phyloP scores from a whole-genome alignment of 2,888 invertebrate species.

The Drosophila silvestris region DNA sequence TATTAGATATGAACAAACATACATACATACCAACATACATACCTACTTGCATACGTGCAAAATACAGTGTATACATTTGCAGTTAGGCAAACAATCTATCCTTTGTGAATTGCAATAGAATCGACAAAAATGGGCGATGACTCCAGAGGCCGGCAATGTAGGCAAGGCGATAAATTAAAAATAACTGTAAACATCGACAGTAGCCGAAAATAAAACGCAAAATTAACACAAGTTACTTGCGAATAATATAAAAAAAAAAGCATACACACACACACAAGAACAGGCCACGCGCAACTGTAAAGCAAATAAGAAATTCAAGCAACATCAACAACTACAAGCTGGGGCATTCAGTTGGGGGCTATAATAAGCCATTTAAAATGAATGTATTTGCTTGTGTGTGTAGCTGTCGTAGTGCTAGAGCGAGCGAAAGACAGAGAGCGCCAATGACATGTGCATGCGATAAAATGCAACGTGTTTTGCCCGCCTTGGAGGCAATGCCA shows the following conservation, averaged over 20 bases:
- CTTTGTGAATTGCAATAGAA: slow-evolving; percentile 13
- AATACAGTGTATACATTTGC: background rate
- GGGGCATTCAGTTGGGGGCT: slow-evolving; percentile 26
- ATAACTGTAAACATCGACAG: slow-evolving; percentile 46
- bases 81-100: background rate
- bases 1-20: background rate
- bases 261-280: slow-evolving; percentile 41
- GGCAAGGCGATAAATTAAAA: slow-evolving; percentile 50
- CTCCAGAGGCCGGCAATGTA: slow-evolving; percentile 39
- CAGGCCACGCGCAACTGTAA: slow-evolving; percentile 71
- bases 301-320: slow-evolving; percentile 52
- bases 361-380: slow-evolving; percentile 55
- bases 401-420: slow-evolving; percentile 54
- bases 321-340: slow-evolving; percentile 34
- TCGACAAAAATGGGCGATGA: slow-evolving; percentile 37
- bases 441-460: slow-evolving; percentile 74
- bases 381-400: slow-evolving; percentile 2
- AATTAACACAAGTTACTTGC: slow-evolving; percentile 51
- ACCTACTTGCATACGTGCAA: background rate
- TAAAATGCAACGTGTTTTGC: slow-evolving; percentile 74
- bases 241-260: slow-evolving; percentile 13
- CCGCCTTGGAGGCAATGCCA: slow-evolving; percentile 69
- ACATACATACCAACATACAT: background rate
- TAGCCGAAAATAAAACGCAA: slow-evolving; percentile 49
- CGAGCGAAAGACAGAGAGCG: slow-evolving; percentile 27